A percentile compares a stretch with the other conserved stretches of the same genome.
These are phyloP conservation scores for Lineus longissimus DNA, from an alignment of 1,140 invertebrate genomes.

Conservation along the genomic window DNA sequence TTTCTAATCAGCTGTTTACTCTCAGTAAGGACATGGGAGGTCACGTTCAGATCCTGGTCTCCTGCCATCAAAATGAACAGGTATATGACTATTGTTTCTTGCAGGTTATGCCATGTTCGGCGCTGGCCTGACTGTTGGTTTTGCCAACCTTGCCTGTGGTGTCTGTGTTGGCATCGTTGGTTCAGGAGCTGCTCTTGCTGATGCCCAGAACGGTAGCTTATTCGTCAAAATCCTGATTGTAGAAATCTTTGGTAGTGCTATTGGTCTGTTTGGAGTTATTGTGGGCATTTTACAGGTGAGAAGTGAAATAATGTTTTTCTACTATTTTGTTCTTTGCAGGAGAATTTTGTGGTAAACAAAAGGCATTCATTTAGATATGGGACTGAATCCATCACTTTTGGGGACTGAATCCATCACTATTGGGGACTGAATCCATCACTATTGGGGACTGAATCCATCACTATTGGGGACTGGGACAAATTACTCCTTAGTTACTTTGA, in stretches of 20 bases:
- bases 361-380: not conserved
- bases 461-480: no score
- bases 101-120: slow-evolving; percentile 91
- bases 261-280: slow-evolving; percentile 97
- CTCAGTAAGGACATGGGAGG: no score
- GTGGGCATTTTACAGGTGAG: slow-evolving; percentile 87
- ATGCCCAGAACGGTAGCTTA: slow-evolving; percentile 88
- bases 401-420: no score
- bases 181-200: slow-evolving; percentile 90
- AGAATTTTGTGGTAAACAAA: not conserved
- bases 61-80: no score
- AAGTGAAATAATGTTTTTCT: no score
- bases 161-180: slow-evolving; percentile 93
- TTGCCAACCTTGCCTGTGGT: slow-evolving; percentile 93
- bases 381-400: no score
- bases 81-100: not conserved
- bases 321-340: not conserved
- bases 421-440: no score
- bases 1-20: no score
- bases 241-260: slow-evolving; percentile 97
- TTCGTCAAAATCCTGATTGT: slow-evolving; percentile 98
- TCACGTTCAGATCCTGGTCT: no score
- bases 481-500: no score
- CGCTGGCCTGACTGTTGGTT: slow-evolving; percentile 87
- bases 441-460: no score